These are phyloP conservation scores for Tragelaphus eurycerus DNA, from an alignment of 2,797 vertebrate genomes.

Conservation along the genomic window DNA sequence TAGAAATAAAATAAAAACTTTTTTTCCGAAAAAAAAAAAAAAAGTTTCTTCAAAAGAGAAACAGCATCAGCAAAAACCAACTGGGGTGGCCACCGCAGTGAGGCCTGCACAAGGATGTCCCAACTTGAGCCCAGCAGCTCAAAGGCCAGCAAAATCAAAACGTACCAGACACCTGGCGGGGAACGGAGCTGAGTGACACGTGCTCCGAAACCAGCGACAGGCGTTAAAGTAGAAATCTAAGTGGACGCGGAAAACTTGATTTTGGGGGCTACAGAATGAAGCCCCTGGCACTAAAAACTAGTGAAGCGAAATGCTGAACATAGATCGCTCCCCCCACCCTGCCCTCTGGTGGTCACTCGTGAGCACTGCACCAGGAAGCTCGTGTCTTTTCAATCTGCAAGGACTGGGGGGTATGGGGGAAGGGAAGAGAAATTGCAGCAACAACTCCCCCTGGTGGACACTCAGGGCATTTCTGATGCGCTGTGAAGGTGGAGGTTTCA, in stretches of 20 bases:
- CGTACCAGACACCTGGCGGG: fast-evolving
- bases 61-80: not conserved
- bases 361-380: not conserved
- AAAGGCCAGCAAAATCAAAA: not conserved
- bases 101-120: not conserved
- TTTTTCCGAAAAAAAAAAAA: not conserved
- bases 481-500: not conserved
- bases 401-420: fast-evolving
- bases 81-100: fast-evolving
- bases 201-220: not conserved
- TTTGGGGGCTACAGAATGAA: not conserved
- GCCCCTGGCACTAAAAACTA: not conserved
- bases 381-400: not conserved
- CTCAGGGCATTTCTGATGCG: not conserved
- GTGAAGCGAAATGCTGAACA: not conserved
- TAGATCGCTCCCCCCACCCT: not conserved
- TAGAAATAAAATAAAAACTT: not conserved
- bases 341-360: slow-evolving; percentile 36
- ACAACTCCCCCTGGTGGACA: not conserved
- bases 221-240: not conserved
- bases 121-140: not conserved
- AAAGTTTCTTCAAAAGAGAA: not conserved
- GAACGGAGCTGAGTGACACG: not conserved
- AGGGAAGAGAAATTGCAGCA: not conserved
- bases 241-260: not conserved